phyloP scores from a whole-genome alignment of 23 tunicate species.

The Trididemnum clinides region DNA sequence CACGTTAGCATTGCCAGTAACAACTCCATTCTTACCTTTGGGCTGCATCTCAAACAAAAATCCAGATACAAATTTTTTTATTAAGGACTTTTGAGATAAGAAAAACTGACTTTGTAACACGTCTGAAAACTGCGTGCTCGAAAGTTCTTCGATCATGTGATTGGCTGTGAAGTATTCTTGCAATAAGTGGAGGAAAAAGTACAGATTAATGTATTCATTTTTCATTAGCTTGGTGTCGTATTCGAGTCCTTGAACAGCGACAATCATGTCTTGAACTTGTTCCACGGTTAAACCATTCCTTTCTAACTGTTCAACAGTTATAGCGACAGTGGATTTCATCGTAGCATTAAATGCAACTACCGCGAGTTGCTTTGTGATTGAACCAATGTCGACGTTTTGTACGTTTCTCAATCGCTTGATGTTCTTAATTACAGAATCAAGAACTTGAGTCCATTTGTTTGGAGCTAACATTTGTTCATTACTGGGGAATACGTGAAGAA shows the following conservation, averaged over 20 bases:
- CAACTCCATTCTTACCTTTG: neutral
- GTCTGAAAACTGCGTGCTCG: neutral
- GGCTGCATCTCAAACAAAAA: neutral
- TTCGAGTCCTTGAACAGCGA: neutral
- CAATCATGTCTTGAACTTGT: constrained; percentile 23
- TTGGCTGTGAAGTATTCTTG: constrained; percentile 24
- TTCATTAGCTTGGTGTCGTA: neutral
- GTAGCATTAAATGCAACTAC: constrained; percentile 9
- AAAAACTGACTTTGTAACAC: neutral
- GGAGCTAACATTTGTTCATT: neutral
- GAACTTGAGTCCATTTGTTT: constrained; percentile 11
- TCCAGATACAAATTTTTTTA: constrained; percentile 21
- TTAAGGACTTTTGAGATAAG: constrained; percentile 2
- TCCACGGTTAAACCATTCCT: neutral
- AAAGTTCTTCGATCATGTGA: neutral
- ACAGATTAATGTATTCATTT: constrained; percentile 13
- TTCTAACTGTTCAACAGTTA: neutral
- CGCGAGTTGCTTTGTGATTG: neutral
- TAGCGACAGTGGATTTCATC: neutral
- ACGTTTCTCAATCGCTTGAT: neutral
- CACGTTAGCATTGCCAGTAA: too few species aligned
- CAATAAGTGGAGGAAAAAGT: constrained; percentile 9
- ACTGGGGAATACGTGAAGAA: neutral
- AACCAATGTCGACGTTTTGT: neutral
- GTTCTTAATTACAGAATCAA: constrained; percentile 10